These are phyloP conservation scores for Cerastoderma edule DNA, from an alignment of 2,888 invertebrate species.

Conservation along the genomic window DNA sequence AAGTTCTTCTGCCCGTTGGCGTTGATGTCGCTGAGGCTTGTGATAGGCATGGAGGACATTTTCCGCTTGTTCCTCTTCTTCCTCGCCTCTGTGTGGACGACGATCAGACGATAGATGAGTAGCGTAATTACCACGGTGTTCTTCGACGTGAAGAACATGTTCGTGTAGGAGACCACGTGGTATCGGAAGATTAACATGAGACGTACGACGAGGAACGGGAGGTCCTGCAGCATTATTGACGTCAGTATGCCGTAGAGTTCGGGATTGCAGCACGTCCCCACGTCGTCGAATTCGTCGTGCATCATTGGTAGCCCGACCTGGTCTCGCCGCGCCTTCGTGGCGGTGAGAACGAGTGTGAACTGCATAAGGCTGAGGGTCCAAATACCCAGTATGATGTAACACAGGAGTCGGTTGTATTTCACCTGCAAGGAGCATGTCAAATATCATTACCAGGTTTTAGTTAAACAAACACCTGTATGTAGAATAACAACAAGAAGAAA, in stretches of 20 bases:
- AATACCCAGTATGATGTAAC: constrained; percentile 93
- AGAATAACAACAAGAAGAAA: no score
- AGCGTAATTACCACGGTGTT: constrained; percentile 94
- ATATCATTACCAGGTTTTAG: no score
- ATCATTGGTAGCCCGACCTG: constrained; percentile 46
- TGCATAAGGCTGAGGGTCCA: constrained; percentile 97
- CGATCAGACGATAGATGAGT: constrained; percentile 91
- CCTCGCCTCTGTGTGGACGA: constrained; percentile 59
- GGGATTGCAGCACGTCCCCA: constrained; percentile 90
- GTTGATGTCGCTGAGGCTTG: constrained; percentile 26
- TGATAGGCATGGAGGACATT: constrained; percentile 16
- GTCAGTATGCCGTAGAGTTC: constrained; percentile 93
- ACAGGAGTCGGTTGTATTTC: constrained; percentile 89
- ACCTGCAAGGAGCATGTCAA: constrained; percentile 74
- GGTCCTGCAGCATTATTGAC: constrained; percentile 93
- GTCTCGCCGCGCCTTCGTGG: constrained; percentile 86
- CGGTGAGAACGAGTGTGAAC: constrained; percentile 96
- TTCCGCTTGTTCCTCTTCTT: no score
- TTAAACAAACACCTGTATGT: no score
- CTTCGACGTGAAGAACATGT: constrained; percentile 97
- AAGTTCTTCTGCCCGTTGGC: constrained; percentile 38
- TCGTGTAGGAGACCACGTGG: constrained; percentile 96
- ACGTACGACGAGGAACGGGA: constrained; percentile 93
- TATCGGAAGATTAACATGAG: constrained; percentile 93
- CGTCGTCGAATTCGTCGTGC: neutral